phyloP scores from a whole-genome alignment of 1,140 invertebrate genomes.

The Oreohelix idahoensis region DNA sequence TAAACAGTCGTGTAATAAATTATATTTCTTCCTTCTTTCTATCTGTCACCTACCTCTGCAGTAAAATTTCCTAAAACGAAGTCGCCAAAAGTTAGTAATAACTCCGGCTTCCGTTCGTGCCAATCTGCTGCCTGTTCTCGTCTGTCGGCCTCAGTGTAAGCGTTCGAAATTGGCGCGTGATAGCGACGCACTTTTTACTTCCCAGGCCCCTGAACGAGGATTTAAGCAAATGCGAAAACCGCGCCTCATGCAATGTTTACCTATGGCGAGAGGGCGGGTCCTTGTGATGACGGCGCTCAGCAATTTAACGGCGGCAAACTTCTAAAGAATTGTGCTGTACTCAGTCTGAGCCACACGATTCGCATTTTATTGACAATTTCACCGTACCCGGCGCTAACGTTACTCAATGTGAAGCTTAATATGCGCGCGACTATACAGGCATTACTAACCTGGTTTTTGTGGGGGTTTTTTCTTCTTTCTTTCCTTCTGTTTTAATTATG shows the following conservation, averaged over 20 bases:
- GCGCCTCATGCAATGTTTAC: conserved; percentile 25
- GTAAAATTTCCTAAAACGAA: neutral
- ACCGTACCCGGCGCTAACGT: too few species aligned
- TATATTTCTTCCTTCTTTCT: neutral
- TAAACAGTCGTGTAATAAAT: neutral
- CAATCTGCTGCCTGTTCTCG: conserved; percentile 37
- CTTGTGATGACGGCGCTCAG: neutral
- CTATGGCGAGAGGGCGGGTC: neutral
- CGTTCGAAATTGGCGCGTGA: conserved; percentile 72
- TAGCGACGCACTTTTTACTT: conserved; percentile 49
- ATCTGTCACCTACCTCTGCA: neutral
- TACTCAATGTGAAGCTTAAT: too few species aligned
- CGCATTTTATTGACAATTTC: too few species aligned
- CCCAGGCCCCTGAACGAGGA: conserved; percentile 51
- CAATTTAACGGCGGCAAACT: neutral
- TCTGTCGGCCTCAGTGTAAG: conserved; percentile 36
- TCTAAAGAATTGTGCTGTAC: neutral
- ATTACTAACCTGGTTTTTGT: too few species aligned
- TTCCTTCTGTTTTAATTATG: too few species aligned
- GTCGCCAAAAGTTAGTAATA: neutral
- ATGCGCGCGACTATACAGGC: too few species aligned
- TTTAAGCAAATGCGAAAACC: conserved; percentile 30
- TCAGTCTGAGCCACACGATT: neutral
- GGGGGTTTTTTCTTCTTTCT: too few species aligned
- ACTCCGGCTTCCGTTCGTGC: conserved; percentile 9